Percentiles rank a stretch among this genome's conserved stretches.
Evolutionary conservation across 2,113 vertebrate genomes (phyloP).

Genomic region (Plecotus auritus): DNA sequence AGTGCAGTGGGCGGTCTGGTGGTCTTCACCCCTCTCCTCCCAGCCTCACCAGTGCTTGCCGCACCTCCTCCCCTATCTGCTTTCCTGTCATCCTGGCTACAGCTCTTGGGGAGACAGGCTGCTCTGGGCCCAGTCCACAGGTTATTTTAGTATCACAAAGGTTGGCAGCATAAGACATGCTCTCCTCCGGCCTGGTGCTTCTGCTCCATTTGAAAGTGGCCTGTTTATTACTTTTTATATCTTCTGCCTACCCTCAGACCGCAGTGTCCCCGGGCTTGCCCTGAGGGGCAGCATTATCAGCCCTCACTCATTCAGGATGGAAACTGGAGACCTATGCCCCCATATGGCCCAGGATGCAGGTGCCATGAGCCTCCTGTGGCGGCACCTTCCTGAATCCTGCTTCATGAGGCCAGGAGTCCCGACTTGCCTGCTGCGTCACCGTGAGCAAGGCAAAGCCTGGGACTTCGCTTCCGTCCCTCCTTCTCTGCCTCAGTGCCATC

Average conservation of each 20-base stretch:
- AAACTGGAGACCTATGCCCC: not conserved
- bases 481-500: not conserved
- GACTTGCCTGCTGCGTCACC: not conserved
- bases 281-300: not conserved
- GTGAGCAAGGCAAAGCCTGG: not conserved
- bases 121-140: not conserved
- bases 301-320: not conserved
- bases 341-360: not conserved
- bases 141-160: not conserved
- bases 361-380: fast-evolving
- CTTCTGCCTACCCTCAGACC: no score
- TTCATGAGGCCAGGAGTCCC: fast-evolving
- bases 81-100: not conserved
- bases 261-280: no score
- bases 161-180: not conserved
- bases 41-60: no score
- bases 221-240: not conserved
- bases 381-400: not conserved
- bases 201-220: not conserved
- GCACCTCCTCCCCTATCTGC: not conserved
- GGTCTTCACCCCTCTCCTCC: not conserved
- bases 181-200: not conserved
- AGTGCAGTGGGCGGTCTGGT: no score
- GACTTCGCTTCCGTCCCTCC: not conserved
- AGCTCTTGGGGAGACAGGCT: not conserved